phyloP scores from a whole-genome alignment of 92 coral and sea anemone species.

The Zoanthus sociatus region DNA sequence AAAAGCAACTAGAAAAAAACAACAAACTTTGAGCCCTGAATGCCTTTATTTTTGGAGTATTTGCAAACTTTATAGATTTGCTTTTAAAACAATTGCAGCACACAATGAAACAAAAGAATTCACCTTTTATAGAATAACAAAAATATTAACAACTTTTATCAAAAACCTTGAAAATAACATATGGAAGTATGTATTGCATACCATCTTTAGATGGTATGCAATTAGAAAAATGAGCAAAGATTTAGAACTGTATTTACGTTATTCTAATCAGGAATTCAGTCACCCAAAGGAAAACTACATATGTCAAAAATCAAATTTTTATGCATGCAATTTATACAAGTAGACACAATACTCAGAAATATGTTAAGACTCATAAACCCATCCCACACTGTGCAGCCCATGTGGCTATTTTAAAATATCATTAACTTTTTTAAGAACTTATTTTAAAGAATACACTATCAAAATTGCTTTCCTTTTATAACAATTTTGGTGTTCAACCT shows the following conservation, averaged over 20 bases:
- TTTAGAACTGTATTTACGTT: too few relatives aligned
- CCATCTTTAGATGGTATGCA: too few relatives aligned
- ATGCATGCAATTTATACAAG: constrained; percentile 9
- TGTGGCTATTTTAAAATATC: background rate
- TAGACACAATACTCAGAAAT: background rate
- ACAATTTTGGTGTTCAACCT: background rate
- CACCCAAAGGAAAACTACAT: background rate
- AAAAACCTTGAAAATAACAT: too few relatives aligned
- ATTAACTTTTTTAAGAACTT: background rate
- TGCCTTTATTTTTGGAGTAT: too few relatives aligned
- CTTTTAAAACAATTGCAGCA: too few relatives aligned
- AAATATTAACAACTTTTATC: too few relatives aligned
- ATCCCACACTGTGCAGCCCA: constrained; percentile 32
- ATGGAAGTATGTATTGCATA: too few relatives aligned
- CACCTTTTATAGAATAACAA: too few relatives aligned
- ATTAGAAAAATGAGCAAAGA: too few relatives aligned
- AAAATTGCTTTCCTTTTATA: background rate
- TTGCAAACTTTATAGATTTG: too few relatives aligned
- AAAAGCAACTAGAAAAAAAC: background rate
- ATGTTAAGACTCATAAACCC: background rate
- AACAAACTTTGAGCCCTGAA: constrained; percentile 5
- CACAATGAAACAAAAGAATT: too few relatives aligned
- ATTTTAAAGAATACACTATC: background rate
- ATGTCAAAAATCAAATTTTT: background rate
- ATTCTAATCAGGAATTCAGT: too few relatives aligned